A percentile compares a stretch with the other conserved stretches of the same genome.
These are phyloP conservation scores for Hemicentrotus pulcherrimus DNA, from an alignment of 35 echinoderm and acorn worm species.

Conservation along the genomic window DNA sequence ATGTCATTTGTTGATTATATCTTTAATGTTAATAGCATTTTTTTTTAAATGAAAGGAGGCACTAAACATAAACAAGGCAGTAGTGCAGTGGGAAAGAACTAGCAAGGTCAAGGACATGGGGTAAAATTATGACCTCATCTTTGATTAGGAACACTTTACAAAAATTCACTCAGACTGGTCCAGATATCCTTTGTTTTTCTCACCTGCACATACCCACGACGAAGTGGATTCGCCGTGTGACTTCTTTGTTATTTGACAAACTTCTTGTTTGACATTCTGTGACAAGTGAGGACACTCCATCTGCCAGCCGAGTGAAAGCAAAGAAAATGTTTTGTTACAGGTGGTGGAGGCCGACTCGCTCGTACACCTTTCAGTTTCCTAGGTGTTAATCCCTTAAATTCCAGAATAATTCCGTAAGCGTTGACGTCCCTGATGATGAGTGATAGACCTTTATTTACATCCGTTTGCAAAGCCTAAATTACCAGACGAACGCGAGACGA, in stretches of 20 bases:
- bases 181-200: neutral
- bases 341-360: neutral
- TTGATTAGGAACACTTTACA: too few species aligned
- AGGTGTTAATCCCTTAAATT: neutral
- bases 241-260: constrained; percentile 54
- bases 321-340: neutral
- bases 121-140: too few species aligned
- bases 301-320: neutral
- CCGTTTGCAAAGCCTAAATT: too few species aligned
- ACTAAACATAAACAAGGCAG: too few species aligned
- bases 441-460: neutral
- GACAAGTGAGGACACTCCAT: constrained; percentile 77
- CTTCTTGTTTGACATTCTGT: constrained; percentile 58
- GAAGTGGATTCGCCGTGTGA: constrained; percentile 47
- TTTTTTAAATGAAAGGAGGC: too few species aligned
- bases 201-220: constrained; percentile 67
- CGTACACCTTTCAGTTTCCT: neutral
- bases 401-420: neutral
- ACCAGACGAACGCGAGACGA: too few species aligned
- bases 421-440: neutral
- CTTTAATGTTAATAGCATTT: too few species aligned
- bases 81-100: too few species aligned
- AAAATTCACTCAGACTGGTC: too few species aligned
- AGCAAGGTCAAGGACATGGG: too few species aligned
- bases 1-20: too few species aligned